phyloP scores from a whole-genome alignment of 2,888 invertebrate genomes.

The Atethmia centrago region DNA sequence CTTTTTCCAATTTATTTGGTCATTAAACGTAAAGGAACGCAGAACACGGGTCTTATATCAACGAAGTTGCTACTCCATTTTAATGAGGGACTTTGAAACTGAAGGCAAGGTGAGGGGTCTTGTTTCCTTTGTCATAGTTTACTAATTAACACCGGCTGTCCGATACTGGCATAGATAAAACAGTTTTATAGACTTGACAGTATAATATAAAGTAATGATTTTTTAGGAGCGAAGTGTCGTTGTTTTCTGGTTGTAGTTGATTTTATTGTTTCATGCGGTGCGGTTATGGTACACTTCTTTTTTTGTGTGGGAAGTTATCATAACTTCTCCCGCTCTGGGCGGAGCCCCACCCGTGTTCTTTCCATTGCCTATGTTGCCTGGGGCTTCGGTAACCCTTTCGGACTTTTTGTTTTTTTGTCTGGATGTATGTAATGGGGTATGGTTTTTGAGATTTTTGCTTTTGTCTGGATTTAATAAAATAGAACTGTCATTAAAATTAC shows the following conservation, averaged over 20 bases:
- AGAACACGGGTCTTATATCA: slow-evolving; percentile 64
- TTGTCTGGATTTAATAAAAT: neutral
- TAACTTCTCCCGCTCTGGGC: too few species aligned
- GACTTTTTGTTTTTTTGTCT: too few species aligned
- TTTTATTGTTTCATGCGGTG: neutral
- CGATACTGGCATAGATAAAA: slow-evolving; percentile 68
- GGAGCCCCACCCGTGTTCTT: too few species aligned
- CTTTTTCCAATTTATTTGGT: slow-evolving; percentile 70
- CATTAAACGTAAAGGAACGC: slow-evolving; percentile 70
- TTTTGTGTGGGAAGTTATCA: too few species aligned
- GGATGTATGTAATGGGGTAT: too few species aligned
- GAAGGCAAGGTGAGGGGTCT: slow-evolving; percentile 69
- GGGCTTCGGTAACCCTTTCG: too few species aligned
- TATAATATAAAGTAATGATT: slow-evolving; percentile 2
- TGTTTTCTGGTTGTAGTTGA: neutral
- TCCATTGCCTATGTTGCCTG: too few species aligned
- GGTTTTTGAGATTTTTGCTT: too few species aligned
- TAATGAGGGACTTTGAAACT: slow-evolving; percentile 81
- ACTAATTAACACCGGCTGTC: slow-evolving; percentile 78
- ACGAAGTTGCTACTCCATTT: slow-evolving; percentile 72
- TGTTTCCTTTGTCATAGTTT: slow-evolving; percentile 81
- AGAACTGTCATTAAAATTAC: neutral
- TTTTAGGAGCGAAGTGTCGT: slow-evolving; percentile 13
- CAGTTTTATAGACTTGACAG: slow-evolving; percentile 50
- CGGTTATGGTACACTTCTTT: too few species aligned